phyloP scores from a whole-genome alignment of 2,888 invertebrate genomes.

The Amaurobius ferox region DNA sequence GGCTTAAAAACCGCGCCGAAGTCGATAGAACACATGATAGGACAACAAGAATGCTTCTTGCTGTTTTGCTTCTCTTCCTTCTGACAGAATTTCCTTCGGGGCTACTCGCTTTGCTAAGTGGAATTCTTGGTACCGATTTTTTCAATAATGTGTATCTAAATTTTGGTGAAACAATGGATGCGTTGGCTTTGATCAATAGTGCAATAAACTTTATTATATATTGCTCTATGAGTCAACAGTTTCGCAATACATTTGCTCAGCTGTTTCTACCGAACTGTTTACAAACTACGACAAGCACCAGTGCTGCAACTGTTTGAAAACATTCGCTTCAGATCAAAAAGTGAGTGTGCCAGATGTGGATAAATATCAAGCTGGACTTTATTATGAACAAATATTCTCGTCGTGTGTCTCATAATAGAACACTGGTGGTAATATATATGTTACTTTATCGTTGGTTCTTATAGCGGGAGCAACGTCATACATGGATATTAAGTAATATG shows the following conservation, averaged over 20 bases:
- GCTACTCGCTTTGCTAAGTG: slow-evolving; percentile 85
- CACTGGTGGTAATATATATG: no score
- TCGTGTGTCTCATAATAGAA: no score
- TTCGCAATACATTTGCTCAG: slow-evolving; percentile 82
- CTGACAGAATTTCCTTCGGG: slow-evolving; percentile 93
- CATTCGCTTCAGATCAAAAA: no score
- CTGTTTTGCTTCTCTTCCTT: slow-evolving; percentile 90
- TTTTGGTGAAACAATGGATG: slow-evolving; percentile 88
- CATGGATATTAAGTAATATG: no score
- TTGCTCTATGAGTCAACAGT: slow-evolving; percentile 95
- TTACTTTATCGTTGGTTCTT: no score
- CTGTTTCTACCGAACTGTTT: slow-evolving; percentile 81
- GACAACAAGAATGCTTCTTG: slow-evolving; percentile 92
- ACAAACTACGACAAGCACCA: slow-evolving; percentile 6
- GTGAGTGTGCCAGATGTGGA: background rate
- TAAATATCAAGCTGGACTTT: no score
- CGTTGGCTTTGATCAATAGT: slow-evolving; percentile 91
- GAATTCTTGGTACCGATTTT: slow-evolving; percentile 86
- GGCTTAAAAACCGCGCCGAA: slow-evolving; percentile 72
- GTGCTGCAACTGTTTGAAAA: slow-evolving; percentile 42
- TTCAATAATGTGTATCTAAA: slow-evolving; percentile 80
- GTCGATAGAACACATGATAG: slow-evolving; percentile 81
- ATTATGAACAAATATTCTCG: no score
- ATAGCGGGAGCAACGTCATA: background rate
- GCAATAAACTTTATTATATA: slow-evolving; percentile 95